Conservation (phyloP, 2,797 vertebrate species). For the Manis pentadactyla region DNA sequence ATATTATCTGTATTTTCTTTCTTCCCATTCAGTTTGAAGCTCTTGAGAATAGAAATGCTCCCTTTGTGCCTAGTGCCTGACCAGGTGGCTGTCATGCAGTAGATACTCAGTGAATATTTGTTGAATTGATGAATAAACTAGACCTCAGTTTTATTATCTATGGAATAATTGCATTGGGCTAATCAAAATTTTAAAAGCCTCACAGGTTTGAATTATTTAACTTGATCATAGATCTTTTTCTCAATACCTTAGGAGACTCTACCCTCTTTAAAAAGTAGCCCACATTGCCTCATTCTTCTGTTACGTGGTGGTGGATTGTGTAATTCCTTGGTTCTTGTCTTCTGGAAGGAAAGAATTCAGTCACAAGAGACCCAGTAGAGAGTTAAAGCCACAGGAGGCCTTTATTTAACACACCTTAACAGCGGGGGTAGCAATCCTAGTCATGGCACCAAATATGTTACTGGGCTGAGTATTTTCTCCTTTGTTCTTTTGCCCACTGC, state of each 20-base stretch:
- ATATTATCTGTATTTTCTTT: background rate
- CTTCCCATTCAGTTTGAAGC: background rate
- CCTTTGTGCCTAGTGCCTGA: background rate
- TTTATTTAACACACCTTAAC: too few species aligned
- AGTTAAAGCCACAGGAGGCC: too few species aligned
- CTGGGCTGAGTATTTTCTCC: too few species aligned
- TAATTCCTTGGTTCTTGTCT: too few species aligned
- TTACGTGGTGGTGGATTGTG: too few species aligned
- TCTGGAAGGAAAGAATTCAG: too few species aligned
- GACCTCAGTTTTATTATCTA: background rate
- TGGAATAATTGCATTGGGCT: background rate
- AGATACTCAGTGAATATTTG: background rate
- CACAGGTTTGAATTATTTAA: background rate
- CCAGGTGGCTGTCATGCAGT: background rate
- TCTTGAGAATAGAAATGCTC: background rate
- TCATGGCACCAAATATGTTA: too few species aligned
- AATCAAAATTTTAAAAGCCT: background rate
- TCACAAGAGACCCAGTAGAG: too few species aligned
- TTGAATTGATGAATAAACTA: constrained; percentile 14
- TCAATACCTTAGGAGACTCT: background rate
- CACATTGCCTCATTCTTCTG: background rate
- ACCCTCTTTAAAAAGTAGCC: background rate
- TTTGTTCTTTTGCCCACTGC: too few species aligned
- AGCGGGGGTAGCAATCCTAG: too few species aligned
- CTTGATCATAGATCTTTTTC: background rate